These are phyloP conservation scores for Bujurquina vittata DNA, from an alignment of 2,113 vertebrate genomes.

Conservation along the genomic window DNA sequence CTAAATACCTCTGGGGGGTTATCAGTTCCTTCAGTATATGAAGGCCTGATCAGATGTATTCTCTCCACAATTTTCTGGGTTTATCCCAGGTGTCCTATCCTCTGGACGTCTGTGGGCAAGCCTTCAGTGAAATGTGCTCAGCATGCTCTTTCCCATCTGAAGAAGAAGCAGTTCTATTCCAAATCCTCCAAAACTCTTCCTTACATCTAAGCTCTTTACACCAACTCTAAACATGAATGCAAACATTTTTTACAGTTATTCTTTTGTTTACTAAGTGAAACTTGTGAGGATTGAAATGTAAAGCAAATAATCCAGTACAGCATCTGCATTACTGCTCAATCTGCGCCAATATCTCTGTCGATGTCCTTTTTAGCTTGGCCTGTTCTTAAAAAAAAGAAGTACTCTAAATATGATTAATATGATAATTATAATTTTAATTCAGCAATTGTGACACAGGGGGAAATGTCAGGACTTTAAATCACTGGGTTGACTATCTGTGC, in stretches of 20 bases:
- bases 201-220: neutral
- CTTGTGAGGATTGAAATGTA: neutral
- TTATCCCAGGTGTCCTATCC: neutral
- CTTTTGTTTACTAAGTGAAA: neutral
- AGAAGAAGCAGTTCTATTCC: no score
- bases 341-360: neutral
- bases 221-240: neutral
- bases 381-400: no score
- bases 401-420: no score
- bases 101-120: neutral
- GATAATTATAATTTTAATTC: no score
- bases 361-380: neutral
- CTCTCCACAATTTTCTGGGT: neutral
- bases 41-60: fast-evolving
- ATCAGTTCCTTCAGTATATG: neutral
- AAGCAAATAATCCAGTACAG: no score
- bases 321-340: neutral
- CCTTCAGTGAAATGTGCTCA: neutral
- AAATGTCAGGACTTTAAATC: no score
- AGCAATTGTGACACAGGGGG: no score
- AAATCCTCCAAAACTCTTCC: neutral
- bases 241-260: neutral
- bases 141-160: neutral
- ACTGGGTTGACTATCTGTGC: no score
- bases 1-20: fast-evolving